Percentiles rank a stretch among this genome's conserved stretches.
Evolutionary conservation across 2,888 invertebrate genomes (phyloP).

Genomic region (Palloptera scutellata): DNA sequence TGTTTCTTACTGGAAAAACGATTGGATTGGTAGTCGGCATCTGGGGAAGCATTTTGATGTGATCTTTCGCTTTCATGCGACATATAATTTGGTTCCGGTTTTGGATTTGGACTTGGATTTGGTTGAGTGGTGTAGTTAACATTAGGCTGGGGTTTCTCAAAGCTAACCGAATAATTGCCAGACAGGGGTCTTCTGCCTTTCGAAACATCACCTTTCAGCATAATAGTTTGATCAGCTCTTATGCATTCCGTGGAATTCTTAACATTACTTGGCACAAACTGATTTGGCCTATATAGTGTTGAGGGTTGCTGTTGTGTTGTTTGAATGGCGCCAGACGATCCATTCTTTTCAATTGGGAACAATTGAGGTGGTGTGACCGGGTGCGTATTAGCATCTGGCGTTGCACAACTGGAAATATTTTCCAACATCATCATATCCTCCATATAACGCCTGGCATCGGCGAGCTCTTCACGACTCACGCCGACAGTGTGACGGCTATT

Average conservation of each 20-base stretch:
- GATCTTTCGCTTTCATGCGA: slow-evolving; percentile 44
- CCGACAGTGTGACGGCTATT: slow-evolving; percentile 82
- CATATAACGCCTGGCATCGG: slow-evolving; percentile 78
- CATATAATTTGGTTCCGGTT: slow-evolving; percentile 45
- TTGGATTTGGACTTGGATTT: background rate
- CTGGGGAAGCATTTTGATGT: slow-evolving; percentile 52
- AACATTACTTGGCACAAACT: slow-evolving; percentile 54
- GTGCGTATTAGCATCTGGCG: slow-evolving; percentile 44
- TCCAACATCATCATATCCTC: slow-evolving; percentile 70
- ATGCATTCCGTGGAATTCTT: slow-evolving; percentile 39
- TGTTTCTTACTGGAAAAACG: slow-evolving; percentile 70
- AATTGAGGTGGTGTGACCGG: slow-evolving; percentile 51
- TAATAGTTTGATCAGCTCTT: slow-evolving; percentile 9
- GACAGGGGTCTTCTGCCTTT: slow-evolving; percentile 50
- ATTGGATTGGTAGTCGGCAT: slow-evolving; percentile 42
- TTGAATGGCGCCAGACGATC: slow-evolving; percentile 64
- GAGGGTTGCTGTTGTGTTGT: slow-evolving; percentile 35
- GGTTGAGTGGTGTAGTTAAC: slow-evolving; percentile 7
- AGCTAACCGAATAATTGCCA: slow-evolving; percentile 55
- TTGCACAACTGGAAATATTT: slow-evolving; percentile 51
- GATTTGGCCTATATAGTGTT: slow-evolving; percentile 57
- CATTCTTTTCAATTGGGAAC: slow-evolving; percentile 63
- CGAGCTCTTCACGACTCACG: slow-evolving; percentile 82
- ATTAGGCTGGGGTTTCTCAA: slow-evolving; percentile 30
- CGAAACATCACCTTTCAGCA: slow-evolving; percentile 16